phyloP scores from a whole-genome alignment of 2,888 invertebrate genomes.

The Plagodis dolabraria region DNA sequence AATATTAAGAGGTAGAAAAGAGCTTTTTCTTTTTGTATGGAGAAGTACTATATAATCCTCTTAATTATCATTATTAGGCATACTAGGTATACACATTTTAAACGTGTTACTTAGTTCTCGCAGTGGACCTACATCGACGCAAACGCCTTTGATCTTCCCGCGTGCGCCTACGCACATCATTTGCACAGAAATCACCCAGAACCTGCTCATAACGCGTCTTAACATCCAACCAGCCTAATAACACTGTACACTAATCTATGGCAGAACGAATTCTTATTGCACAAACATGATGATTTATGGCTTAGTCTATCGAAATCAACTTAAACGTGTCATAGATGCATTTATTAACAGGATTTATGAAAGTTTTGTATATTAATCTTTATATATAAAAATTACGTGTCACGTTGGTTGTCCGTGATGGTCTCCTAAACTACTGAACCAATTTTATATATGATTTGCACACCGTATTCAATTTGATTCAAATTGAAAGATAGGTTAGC shows the following conservation, averaged over 20 bases:
- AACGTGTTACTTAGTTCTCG: neutral
- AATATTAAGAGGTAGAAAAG: too few relatives aligned
- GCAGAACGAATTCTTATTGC: slow-evolving; percentile 33
- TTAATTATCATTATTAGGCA: too few relatives aligned
- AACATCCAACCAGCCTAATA: slow-evolving; percentile 8
- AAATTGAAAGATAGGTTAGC: too few relatives aligned
- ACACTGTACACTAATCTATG: slow-evolving; percentile 20
- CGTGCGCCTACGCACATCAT: slow-evolving; percentile 58
- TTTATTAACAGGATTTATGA: slow-evolving; percentile 23
- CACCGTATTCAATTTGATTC: too few relatives aligned
- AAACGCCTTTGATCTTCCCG: slow-evolving; percentile 53
- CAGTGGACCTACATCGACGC: slow-evolving; percentile 47
- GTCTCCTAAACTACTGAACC: too few relatives aligned
- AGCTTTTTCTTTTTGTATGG: too few relatives aligned
- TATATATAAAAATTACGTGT: too few relatives aligned
- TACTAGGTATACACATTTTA: too few relatives aligned
- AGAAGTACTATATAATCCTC: too few relatives aligned
- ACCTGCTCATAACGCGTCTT: slow-evolving; percentile 7
- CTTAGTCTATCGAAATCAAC: slow-evolving; percentile 36
- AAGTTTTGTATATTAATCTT: slow-evolving; percentile 19
- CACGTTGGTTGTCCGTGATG: too few relatives aligned
- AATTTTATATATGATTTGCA: too few relatives aligned
- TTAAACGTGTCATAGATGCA: slow-evolving; percentile 19
- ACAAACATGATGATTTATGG: slow-evolving; percentile 43
- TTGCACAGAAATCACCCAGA: slow-evolving; percentile 50